Conservation (phyloP, 2,113 vertebrate genomes). For the Hippocampus comes region DNA sequence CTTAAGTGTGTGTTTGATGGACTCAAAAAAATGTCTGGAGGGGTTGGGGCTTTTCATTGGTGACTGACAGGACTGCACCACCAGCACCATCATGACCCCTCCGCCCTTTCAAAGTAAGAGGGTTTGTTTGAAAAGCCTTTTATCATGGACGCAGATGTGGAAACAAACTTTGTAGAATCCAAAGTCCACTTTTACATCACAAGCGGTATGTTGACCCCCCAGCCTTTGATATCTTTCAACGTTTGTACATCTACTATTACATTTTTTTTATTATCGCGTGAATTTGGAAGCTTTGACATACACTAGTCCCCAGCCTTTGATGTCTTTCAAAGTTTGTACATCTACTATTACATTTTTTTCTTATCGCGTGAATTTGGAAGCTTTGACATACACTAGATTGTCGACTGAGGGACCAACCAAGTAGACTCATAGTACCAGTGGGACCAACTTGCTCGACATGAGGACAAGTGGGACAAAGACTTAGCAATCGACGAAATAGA, state of each 20-base stretch:
- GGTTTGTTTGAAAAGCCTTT: conserved; percentile 78
- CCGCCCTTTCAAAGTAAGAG: conserved; percentile 77
- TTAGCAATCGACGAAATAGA: not conserved
- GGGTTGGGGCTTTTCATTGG: conserved; percentile 36
- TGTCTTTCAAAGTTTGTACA: not conserved
- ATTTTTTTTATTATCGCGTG: not conserved
- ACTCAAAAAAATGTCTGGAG: conserved; percentile 5
- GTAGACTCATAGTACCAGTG: not conserved
- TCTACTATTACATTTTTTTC: not conserved
- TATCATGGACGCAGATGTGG: conserved; percentile 85
- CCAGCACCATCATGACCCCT: conserved; percentile 61
- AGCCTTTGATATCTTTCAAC: not conserved
- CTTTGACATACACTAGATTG: too few species aligned
- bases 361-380: not conserved
- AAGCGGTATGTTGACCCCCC: conserved; percentile 57
- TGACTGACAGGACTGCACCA: conserved; percentile 60
- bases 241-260: not conserved
- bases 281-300: not conserved
- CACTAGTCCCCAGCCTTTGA: not conserved
- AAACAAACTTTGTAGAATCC: conserved; percentile 44
- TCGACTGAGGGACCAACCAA: not conserved
- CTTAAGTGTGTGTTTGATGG: conserved; percentile 21
- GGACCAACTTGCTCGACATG: not conserved
- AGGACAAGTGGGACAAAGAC: not conserved
- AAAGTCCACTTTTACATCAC: conserved; percentile 39